Percentiles rank a stretch among this genome's conserved stretches.
These are phyloP conservation scores for Solen grandis DNA, from an alignment of 1,140 invertebrate species.

Conservation along the genomic window DNA sequence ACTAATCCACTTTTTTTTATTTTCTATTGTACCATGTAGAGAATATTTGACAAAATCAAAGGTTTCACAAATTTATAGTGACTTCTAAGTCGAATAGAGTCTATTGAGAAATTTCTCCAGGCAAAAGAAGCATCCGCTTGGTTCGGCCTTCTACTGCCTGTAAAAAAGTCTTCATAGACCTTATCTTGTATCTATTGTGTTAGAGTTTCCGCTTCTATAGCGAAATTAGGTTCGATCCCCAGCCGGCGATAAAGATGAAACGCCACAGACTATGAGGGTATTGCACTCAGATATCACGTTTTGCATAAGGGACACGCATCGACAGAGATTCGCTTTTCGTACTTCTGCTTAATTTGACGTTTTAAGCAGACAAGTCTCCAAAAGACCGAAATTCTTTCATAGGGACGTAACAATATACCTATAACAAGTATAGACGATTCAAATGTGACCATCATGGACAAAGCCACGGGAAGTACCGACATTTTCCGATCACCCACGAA, in stretches of 20 bases:
- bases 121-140: no score
- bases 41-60: no score
- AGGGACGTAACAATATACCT: constrained; percentile 25
- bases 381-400: background rate
- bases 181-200: no score
- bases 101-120: no score
- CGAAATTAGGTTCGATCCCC: no score
- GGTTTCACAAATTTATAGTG: no score
- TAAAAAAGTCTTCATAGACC: no score
- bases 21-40: no score
- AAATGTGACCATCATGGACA: constrained; percentile 68
- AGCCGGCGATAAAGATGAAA: background rate
- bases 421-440: constrained; percentile 79
- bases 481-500: constrained; percentile 85
- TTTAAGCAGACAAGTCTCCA: background rate
- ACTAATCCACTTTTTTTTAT: no score
- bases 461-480: constrained; percentile 64
- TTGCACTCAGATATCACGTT: background rate
- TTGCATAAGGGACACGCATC: background rate
- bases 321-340: background rate
- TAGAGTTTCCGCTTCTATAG: no score
- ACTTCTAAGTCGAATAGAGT: no score
- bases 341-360: background rate
- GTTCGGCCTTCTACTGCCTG: no score
- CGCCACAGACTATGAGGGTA: background rate